phyloP scores from a whole-genome alignment of 2,888 invertebrate genomes.

The Halocaridina rubra region DNA sequence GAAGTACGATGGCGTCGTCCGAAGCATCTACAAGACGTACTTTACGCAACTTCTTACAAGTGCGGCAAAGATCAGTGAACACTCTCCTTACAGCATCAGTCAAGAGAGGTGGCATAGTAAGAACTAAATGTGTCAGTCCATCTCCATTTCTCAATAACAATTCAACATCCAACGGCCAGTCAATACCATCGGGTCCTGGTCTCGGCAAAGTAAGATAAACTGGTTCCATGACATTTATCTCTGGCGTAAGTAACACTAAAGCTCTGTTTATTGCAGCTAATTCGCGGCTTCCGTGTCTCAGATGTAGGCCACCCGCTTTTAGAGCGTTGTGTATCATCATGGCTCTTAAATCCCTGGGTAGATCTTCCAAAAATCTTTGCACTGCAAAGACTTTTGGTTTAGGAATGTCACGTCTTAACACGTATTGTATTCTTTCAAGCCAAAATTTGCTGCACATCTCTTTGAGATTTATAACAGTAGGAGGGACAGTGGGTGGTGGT shows the following conservation, averaged over 20 bases:
- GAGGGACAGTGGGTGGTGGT: conserved; percentile 36
- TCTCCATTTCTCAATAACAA: conserved; percentile 52
- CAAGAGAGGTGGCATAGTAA: conserved; percentile 53
- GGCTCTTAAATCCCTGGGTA: conserved; percentile 53
- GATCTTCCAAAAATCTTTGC: conserved; percentile 49
- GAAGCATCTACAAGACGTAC: conserved; percentile 53
- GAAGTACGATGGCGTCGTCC: conserved; percentile 52
- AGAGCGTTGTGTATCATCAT: conserved; percentile 60
- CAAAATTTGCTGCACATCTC: conserved; percentile 62
- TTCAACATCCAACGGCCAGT: conserved; percentile 56
- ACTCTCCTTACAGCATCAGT: conserved; percentile 39
- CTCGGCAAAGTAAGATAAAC: conserved; percentile 56
- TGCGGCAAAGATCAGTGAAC: conserved; percentile 60
- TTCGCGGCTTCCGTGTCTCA: conserved; percentile 55
- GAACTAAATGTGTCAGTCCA: conserved; percentile 43
- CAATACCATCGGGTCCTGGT: conserved; percentile 15
- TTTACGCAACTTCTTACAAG: conserved; percentile 46
- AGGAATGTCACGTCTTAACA: conserved; percentile 49
- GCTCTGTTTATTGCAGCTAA: conserved; percentile 55
- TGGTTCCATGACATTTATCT: conserved; percentile 49
- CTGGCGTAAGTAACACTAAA: conserved; percentile 55
- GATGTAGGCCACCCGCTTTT: conserved; percentile 58
- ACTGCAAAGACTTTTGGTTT: conserved; percentile 53
- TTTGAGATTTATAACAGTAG: conserved; percentile 41
- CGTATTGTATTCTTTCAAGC: conserved; percentile 56